Evolutionary conservation across 2,113 vertebrate species (phyloP), one percentile per base, ranked within the genome.

Genomic region (Antechinus stuartii): DNA sequence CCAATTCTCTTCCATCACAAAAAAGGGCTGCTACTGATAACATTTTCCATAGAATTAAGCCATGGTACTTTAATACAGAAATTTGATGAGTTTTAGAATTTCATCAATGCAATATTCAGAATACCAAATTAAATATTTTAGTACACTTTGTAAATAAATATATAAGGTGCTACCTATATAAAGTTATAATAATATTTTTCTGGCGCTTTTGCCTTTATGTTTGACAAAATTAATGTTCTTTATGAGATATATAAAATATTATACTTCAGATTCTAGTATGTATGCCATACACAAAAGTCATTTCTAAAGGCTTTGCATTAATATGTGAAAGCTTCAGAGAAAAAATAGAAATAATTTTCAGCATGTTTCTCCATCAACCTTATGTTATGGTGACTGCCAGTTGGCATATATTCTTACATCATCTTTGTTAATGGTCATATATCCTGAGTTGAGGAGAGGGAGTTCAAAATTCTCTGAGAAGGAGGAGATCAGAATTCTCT

Each of bases 121-220:
- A 91, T 93, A 35, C 91, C 12, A 24, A 91, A 49, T 90, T 68
- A 54, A 90, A 1, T 93, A 25, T 92, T 96, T 92, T 90, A 93
- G n/a, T 93, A 93, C 91, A 95, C 89, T 93, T 1, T 76, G 24
- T 94, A 2, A 91, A n/a, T 95, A n/a, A 94, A 92, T 93, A 95
- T 42, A 25, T 24, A 10, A 92, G 11, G 0, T 0, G 30, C 61
- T 68, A 35, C 12, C 61, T 68, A 68, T 11, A 68, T 68, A 4
- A 68, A 57, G 61, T 68, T 35, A 68, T 16, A 35, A 68, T 68
- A 35, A 68, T 68, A 14, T 35, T 68, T 35, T 22, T 22, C 27
- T 27, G 47, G 54, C 49, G 49, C 42, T 25, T 95, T 95, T 90
- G 35, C 84, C 96, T 92, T 52, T 22, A 26, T 95, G 90, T 53